Evolutionary conservation across 2,113 vertebrate genomes (phyloP), one percentile per base, ranked within the genome.

Genomic region (Stigmatopora nigra): DNA sequence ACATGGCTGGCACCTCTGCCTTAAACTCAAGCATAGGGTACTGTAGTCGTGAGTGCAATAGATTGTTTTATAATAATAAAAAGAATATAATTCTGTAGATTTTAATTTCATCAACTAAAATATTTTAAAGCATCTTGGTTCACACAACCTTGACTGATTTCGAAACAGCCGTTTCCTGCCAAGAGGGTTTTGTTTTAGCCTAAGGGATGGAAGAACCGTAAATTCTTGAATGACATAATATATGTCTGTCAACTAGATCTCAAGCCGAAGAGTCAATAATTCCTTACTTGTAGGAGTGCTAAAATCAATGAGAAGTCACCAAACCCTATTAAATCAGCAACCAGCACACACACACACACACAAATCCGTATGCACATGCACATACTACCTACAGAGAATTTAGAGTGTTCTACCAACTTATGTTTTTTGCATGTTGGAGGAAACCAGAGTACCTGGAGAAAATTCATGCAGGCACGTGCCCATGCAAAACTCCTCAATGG

Each of bases 191-290:
- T 44, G 59, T 25, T 49, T 70, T 25, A 63, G 53, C 38, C 55
- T 53, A 52, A 53, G 15, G 36, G 48, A 46, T 9, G 22, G 63
- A 53, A 44, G 44, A 67, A 19, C 41, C 35, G 22, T 59, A 35
- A 67, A 53, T 63, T 70, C 65, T 63, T 46, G 46, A 16, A 65
- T 49, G 31, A 63, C 16, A 65, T 83, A 78, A 82, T 78, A 65
- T 65, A 66, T 75, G 31, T 62, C 64, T 75, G 76, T 70, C 75
- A 73, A 63, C 58, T 63, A 71, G 35, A 64, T 76, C 64, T 71
- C 46, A 36, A 59, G 45, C 49, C 46, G 64, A 70, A 67, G 76
- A 78, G 68, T 76, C 74, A 71, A 72, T 76, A 79, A 74, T 74
- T 35, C 59, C 70, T 46, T 72, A 46, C 65, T 67, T 75, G 66